These are phyloP conservation scores for Ellobius talpinus DNA, from an alignment of 2,113 vertebrate species.

Conservation along the genomic window DNA sequence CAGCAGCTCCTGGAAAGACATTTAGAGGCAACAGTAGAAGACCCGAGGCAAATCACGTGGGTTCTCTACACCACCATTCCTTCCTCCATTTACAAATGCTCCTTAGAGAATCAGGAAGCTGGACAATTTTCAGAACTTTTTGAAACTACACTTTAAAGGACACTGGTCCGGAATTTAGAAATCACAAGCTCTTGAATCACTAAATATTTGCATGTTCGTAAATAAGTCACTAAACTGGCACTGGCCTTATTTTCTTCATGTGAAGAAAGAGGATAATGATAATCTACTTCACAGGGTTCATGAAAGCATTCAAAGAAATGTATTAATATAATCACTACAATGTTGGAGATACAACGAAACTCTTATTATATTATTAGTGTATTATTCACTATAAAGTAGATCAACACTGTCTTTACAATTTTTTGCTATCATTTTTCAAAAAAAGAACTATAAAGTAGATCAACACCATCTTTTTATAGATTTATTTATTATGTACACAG, in stretches of 20 bases:
- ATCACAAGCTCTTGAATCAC: not conserved
- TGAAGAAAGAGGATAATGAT: conserved; percentile 24
- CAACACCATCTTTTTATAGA: not conserved
- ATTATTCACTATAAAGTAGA: conserved; percentile 41
- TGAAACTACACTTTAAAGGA: conserved; percentile 32
- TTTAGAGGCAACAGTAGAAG: conserved; percentile 53
- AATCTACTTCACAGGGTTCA: not conserved
- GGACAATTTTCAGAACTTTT: conserved; percentile 41
- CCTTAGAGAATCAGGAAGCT: conserved; percentile 31
- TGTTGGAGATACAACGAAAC: not conserved
- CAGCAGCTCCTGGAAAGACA: conserved; percentile 54
- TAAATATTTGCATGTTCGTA: conserved; percentile 37
- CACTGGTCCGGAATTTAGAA: conserved; percentile 39
- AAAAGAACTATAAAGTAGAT: not conserved
- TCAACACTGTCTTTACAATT: conserved; percentile 20
- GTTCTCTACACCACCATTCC: conserved; percentile 25
- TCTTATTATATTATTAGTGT: conserved; percentile 30
- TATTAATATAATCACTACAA: not conserved
- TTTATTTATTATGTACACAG: no score
- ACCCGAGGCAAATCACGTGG: conserved; percentile 56
- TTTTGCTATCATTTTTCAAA: not conserved
- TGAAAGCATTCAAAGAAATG: conserved; percentile 44
- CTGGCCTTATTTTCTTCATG: not conserved
- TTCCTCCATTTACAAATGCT: conserved; percentile 53
- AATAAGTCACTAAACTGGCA: conserved; percentile 14